A percentile compares a stretch with the other conserved stretches of the same genome.
Conservation (phyloP, 2,888 invertebrate genomes). For the Luperina nickerlii region DNA sequence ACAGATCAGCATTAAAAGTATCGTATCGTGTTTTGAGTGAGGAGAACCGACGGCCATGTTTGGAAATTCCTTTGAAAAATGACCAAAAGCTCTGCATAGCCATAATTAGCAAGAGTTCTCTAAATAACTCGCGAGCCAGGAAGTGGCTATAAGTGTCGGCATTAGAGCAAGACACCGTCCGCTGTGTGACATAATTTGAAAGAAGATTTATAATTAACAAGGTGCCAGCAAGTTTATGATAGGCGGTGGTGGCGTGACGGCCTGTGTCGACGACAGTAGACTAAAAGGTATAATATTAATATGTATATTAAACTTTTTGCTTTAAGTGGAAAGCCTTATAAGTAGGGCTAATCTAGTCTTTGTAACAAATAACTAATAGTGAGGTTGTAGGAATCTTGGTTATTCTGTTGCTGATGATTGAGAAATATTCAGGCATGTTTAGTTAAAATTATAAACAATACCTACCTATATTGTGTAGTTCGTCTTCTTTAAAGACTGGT, state of each 20-base stretch:
- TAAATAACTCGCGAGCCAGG: slow-evolving; percentile 58
- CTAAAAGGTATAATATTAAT: not conserved
- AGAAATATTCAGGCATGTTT: not conserved
- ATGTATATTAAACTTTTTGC: not conserved
- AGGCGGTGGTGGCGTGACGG: slow-evolving; percentile 13
- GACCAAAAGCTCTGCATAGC: slow-evolving; percentile 35
- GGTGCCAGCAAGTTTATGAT: slow-evolving; percentile 43
- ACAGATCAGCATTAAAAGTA: not conserved
- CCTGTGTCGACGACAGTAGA: slow-evolving; percentile 11
- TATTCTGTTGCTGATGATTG: not conserved
- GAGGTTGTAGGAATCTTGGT: not conserved
- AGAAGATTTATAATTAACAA: slow-evolving; percentile 54
- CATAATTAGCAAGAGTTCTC: slow-evolving; percentile 59
- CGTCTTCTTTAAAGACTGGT: not conserved
- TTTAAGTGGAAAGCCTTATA: not conserved
- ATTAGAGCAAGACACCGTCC: slow-evolving; percentile 37
- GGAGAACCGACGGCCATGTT: not conserved
- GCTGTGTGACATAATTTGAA: slow-evolving; percentile 47
- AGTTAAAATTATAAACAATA: not conserved
- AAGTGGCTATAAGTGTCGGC: slow-evolving; percentile 57
- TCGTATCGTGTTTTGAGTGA: not conserved
- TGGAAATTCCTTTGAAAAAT: slow-evolving; percentile 2
- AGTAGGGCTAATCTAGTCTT: not conserved
- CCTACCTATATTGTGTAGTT: not conserved
- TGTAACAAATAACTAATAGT: not conserved